Percentiles rank a stretch among this genome's conserved stretches.
Conservation (phyloP, 2,113 vertebrate genomes). For the Terrapene triunguis region DNA sequence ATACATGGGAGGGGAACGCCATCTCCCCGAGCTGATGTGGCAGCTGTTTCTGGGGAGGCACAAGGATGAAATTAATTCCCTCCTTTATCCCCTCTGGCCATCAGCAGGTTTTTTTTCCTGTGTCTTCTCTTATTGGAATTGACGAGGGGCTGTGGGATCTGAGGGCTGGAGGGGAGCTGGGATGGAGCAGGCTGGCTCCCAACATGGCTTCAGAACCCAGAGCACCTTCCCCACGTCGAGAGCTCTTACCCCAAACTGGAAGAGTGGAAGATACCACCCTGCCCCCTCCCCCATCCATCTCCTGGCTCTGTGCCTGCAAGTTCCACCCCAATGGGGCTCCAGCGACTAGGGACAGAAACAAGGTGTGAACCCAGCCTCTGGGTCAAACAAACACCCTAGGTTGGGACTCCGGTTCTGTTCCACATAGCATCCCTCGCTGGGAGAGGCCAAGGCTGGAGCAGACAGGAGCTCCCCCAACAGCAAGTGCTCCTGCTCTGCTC, state of each 20-base stretch:
- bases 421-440: not conserved
- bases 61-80: not conserved
- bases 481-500: not conserved
- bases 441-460: not conserved
- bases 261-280: not conserved
- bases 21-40: not conserved
- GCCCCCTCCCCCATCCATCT: not conserved
- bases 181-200: not conserved
- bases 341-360: not conserved
- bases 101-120: not conserved
- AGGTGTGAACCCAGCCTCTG: not conserved
- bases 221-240: not conserved
- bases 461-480: not conserved
- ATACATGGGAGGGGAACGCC: not conserved
- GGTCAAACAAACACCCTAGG: not conserved
- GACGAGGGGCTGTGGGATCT: not conserved
- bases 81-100: not conserved
- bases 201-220: not conserved
- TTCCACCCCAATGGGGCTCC: not conserved
- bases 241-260: not conserved
- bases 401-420: not conserved
- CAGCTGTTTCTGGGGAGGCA: not conserved
- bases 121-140: not conserved
- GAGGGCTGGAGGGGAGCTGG: not conserved
- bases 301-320: not conserved